Conservation (phyloP, 2,888 invertebrate genomes). For the Phaonia tiefii region DNA sequence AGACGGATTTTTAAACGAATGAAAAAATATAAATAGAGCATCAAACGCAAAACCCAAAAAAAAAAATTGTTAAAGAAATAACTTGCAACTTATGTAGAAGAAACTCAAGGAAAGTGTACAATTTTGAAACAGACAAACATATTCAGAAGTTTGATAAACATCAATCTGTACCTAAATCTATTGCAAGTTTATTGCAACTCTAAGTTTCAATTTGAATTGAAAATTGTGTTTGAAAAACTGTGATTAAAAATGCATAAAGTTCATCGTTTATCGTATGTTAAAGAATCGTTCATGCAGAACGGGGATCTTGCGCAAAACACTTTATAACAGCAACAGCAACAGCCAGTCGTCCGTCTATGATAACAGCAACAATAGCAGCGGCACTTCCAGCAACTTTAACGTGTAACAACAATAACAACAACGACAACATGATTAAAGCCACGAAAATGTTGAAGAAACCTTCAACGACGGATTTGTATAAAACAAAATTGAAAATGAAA, state of each 20-base stretch:
- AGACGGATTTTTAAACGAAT: slow-evolving; percentile 51
- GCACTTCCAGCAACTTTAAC: slow-evolving; percentile 14
- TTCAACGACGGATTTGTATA: slow-evolving; percentile 70
- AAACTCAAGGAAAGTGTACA: background rate
- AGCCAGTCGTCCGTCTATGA: background rate
- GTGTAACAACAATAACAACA: slow-evolving; percentile 41
- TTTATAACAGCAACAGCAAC: slow-evolving; percentile 50
- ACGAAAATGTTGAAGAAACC: slow-evolving; percentile 74
- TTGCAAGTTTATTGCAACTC: background rate
- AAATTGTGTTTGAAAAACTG: background rate
- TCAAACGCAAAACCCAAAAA: slow-evolving; percentile 12
- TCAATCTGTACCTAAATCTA: background rate
- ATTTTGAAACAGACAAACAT: background rate
- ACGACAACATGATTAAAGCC: slow-evolving; percentile 73
- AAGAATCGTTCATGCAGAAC: slow-evolving; percentile 71
- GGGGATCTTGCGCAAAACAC: slow-evolving; percentile 68
- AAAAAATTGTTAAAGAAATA: slow-evolving; percentile 11
- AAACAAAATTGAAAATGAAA: slow-evolving; percentile 75
- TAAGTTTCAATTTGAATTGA: background rate
- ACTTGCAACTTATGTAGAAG: background rate
- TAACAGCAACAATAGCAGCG: slow-evolving; percentile 43
- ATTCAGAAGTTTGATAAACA: background rate
- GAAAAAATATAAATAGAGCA: slow-evolving; percentile 33
- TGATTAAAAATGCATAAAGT: slow-evolving; percentile 65
- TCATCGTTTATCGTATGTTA: slow-evolving; percentile 52